Conservation (phyloP, 2,888 invertebrate genomes). For the Agonopterix arenella region DNA sequence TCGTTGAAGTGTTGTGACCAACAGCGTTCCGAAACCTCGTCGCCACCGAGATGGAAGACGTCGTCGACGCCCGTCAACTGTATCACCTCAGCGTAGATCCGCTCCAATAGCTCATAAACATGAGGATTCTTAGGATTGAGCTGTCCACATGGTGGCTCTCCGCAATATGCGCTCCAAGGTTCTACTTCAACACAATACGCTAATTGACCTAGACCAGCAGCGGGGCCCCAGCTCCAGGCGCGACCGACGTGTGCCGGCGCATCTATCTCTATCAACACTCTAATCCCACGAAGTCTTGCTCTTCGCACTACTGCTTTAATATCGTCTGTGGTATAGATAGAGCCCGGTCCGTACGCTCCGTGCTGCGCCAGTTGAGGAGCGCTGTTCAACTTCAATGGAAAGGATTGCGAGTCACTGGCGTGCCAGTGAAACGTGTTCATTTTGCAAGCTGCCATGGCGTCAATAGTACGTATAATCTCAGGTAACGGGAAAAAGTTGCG, state of each 20-base stretch:
- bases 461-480: conserved; percentile 83
- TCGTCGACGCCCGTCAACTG: conserved; percentile 85
- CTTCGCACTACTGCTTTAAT: conserved; percentile 84
- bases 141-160: conserved; percentile 92
- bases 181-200: conserved; percentile 89
- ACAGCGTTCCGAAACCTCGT: conserved; percentile 88
- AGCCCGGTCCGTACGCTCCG: conserved; percentile 91
- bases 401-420: conserved; percentile 93
- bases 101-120: conserved; percentile 83
- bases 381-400: conserved; percentile 87
- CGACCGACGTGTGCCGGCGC: conserved; percentile 93
- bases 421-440: conserved; percentile 97
- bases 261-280: conserved; percentile 93
- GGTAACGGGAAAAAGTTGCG: conserved; percentile 90
- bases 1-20: conserved; percentile 87
- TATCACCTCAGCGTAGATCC: conserved; percentile 85
- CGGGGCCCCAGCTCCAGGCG: conserved; percentile 90
- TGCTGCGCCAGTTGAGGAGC: conserved; percentile 87
- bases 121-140: conserved; percentile 88
- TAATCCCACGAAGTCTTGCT: conserved; percentile 88
- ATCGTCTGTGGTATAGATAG: conserved; percentile 84
- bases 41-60: conserved; percentile 89
- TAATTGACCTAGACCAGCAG: conserved; percentile 85
- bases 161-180: conserved; percentile 88
- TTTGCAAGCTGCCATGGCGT: conserved; percentile 93